Evolutionary conservation across 1,140 invertebrate genomes (phyloP).

Genomic region (Bombus consobrinus): DNA sequence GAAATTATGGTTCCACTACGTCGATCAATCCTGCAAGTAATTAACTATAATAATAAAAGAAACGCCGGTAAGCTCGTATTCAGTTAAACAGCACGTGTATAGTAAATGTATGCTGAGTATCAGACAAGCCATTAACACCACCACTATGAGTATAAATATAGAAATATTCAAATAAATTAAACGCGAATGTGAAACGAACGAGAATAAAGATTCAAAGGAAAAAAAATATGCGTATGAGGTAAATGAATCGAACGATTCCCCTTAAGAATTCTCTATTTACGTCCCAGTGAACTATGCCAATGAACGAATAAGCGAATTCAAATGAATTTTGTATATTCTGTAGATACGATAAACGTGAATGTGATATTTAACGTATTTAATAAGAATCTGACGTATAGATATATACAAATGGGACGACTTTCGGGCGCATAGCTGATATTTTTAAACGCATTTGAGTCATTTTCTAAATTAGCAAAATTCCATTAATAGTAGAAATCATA

Average conservation of each 20-base stretch:
- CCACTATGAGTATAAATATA: conserved; percentile 29
- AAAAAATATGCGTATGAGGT: not conserved
- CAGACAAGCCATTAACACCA: conserved; percentile 22
- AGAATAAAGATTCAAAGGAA: not conserved
- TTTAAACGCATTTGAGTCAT: not conserved
- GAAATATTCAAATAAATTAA: conserved; percentile 37
- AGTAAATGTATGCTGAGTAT: conserved; percentile 26
- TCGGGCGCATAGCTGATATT: conserved; percentile 35
- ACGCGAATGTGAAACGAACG: conserved; percentile 1
- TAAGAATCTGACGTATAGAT: conserved; percentile 65
- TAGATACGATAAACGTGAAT: conserved; percentile 79
- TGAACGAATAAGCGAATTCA: conserved; percentile 25
- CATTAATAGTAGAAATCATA: not conserved
- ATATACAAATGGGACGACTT: conserved; percentile 55
- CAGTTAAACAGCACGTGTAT: conserved; percentile 34
- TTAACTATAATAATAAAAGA: conserved; percentile 15
- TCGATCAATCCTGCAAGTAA: conserved; percentile 35
- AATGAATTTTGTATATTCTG: conserved; percentile 76
- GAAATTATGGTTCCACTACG: no score
- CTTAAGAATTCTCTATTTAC: conserved; percentile 22
- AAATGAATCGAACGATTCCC: not conserved
- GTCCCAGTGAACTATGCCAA: conserved; percentile 38
- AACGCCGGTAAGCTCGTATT: conserved; percentile 22
- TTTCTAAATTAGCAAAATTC: not conserved
- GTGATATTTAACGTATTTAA: conserved; percentile 78